phyloP scores from a whole-genome alignment of 2,113 vertebrate genomes.

The Peromyscus polionotus region DNA sequence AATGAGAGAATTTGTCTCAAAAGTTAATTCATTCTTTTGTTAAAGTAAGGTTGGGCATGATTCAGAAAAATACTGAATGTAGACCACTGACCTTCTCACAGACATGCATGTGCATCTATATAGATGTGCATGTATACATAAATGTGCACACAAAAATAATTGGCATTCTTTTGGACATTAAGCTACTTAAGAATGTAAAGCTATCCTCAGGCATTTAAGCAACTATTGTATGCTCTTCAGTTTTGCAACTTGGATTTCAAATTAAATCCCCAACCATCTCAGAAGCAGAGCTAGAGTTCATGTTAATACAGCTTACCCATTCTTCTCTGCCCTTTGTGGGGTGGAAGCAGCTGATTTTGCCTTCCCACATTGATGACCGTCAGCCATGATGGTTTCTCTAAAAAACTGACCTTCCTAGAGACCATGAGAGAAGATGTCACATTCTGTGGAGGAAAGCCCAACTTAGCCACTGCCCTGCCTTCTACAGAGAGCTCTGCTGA shows the following conservation, averaged over 20 bases:
- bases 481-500: background rate
- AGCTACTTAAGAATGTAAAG: background rate
- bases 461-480: background rate
- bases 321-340: background rate
- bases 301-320: rapidly evolving
- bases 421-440: background rate
- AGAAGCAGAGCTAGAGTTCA: background rate
- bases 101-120: background rate
- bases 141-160: background rate
- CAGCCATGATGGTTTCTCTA: background rate
- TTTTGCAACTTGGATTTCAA: background rate
- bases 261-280: background rate
- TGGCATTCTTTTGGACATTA: background rate
- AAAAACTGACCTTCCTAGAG: too few relatives aligned
- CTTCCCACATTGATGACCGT: background rate
- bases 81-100: background rate
- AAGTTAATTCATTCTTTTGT: background rate
- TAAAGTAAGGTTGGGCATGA: background rate
- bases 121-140: background rate
- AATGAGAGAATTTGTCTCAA: background rate
- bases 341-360: background rate
- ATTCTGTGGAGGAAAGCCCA: background rate
- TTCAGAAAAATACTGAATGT: background rate
- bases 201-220: background rate
- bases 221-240: background rate